Conservation (phyloP, 1,140 invertebrate species). For the Venturia canescens region DNA sequence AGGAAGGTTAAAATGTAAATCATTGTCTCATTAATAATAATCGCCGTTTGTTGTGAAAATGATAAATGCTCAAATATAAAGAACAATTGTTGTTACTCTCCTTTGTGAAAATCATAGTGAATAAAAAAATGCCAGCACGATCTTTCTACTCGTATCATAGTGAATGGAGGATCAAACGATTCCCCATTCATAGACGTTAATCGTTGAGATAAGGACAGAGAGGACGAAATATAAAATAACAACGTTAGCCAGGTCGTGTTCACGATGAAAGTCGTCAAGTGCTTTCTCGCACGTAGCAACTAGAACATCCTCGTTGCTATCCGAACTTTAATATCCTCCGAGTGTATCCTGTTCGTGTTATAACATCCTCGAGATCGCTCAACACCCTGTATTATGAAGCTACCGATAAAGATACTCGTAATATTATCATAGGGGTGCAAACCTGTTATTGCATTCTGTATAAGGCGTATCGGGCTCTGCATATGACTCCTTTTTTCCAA, state of each 20-base stretch:
- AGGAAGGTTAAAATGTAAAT: too few species aligned
- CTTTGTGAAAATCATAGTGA: too few species aligned
- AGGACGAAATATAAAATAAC: neutral
- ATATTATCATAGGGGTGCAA: neutral
- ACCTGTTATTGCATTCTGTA: neutral
- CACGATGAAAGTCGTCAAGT: neutral
- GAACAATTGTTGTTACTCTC: too few species aligned
- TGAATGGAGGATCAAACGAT: too few species aligned
- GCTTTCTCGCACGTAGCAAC: neutral
- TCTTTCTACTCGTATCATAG: too few species aligned
- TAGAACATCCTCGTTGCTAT: neutral
- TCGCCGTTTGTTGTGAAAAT: too few species aligned
- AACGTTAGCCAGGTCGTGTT: neutral
- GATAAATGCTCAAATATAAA: too few species aligned
- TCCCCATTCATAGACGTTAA: too few species aligned
- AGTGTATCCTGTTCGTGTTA: neutral
- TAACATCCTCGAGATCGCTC: neutral
- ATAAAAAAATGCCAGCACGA: too few species aligned
- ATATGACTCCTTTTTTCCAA: neutral
- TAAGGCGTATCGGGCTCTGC: neutral
- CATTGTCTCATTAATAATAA: too few species aligned
- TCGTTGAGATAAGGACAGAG: neutral
- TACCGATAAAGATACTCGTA: slow-evolving; percentile 8
- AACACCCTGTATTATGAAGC: neutral
- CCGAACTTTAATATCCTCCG: neutral